Percentiles rank a stretch among this genome's conserved stretches.
These are phyloP conservation scores for Sphaerodactylus townsendi DNA, from an alignment of 2,113 vertebrate genomes.

Conservation along the genomic window DNA sequence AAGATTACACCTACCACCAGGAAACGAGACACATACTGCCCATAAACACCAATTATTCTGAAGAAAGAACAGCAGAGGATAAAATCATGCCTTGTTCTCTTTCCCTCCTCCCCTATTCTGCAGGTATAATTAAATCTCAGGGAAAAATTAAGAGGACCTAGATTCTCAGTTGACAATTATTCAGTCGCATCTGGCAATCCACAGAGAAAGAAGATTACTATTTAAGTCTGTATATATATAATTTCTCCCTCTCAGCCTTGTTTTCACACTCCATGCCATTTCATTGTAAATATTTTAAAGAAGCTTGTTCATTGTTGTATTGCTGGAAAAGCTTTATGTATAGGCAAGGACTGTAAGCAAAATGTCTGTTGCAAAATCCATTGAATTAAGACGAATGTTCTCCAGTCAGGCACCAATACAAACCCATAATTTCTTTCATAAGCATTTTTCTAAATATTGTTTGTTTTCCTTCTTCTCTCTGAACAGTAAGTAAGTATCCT, in stretches of 20 bases:
- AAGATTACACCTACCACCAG: slow-evolving; percentile 12
- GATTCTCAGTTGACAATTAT: neutral
- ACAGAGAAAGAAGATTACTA: neutral
- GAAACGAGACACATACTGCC: neutral
- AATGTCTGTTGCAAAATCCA: neutral
- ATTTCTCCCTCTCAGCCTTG: neutral
- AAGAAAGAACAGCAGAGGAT: slow-evolving; percentile 15
- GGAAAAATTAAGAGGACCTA: neutral
- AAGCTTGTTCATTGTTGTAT: neutral
- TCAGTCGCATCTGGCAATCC: neutral
- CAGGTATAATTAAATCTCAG: neutral
- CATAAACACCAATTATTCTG: neutral
- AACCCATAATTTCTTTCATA: neutral
- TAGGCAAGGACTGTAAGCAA: neutral
- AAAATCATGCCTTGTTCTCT: neutral
- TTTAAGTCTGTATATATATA: neutral
- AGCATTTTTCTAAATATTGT: neutral
- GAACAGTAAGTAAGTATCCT: neutral
- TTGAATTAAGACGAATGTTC: neutral
- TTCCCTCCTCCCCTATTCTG: neutral
- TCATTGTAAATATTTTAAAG: neutral
- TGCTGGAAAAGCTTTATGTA: slow-evolving; percentile 7
- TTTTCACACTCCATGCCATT: slow-evolving; percentile 6
- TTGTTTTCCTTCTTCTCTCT: neutral
- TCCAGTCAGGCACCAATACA: neutral